Percentiles rank a stretch among this genome's conserved stretches.
These are phyloP conservation scores for Isaurus tuberculatus DNA, from an alignment of 92 coral and sea anemone genomes.

Conservation along the genomic window DNA sequence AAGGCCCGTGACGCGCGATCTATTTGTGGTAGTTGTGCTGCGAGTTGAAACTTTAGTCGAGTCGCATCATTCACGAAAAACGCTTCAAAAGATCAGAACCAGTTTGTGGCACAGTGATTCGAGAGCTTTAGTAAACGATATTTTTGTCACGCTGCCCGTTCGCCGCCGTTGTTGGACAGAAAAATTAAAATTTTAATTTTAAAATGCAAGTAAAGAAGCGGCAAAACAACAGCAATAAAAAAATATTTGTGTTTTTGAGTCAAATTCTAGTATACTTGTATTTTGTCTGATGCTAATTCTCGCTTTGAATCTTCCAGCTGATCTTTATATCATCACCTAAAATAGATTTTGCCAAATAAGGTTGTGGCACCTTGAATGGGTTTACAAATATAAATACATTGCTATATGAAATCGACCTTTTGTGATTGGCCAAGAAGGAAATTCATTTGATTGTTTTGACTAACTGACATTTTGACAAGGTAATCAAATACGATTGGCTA, in stretches of 20 bases:
- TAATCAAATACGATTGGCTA: conserved; percentile 69
- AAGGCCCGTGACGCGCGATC: conserved; percentile 24
- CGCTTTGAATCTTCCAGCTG: conserved; percentile 69
- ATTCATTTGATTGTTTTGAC: conserved; percentile 80
- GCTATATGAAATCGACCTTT: conserved; percentile 31
- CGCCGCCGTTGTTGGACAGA: not conserved
- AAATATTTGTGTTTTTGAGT: not conserved
- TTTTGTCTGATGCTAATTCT: conserved; percentile 37
- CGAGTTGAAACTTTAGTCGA: not conserved
- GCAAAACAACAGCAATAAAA: not conserved
- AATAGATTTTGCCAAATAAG: conserved; percentile 91
- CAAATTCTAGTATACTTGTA: conserved; percentile 1
- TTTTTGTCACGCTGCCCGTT: conserved; percentile 55
- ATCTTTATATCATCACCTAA: conserved; percentile 85
- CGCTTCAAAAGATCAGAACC: conserved; percentile 65
- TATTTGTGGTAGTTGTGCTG: conserved; percentile 34
- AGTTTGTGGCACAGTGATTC: conserved; percentile 68
- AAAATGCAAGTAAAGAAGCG: not conserved
- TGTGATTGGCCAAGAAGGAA: conserved; percentile 65
- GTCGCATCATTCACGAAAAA: conserved; percentile 48
- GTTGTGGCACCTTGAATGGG: conserved; percentile 62
- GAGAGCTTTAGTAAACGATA: conserved; percentile 63
- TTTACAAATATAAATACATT: conserved; percentile 37
- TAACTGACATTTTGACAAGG: conserved; percentile 75
- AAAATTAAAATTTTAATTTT: not conserved